Conservation (phyloP, 2,113 vertebrate species). For the Xiphophorus maculatus region DNA sequence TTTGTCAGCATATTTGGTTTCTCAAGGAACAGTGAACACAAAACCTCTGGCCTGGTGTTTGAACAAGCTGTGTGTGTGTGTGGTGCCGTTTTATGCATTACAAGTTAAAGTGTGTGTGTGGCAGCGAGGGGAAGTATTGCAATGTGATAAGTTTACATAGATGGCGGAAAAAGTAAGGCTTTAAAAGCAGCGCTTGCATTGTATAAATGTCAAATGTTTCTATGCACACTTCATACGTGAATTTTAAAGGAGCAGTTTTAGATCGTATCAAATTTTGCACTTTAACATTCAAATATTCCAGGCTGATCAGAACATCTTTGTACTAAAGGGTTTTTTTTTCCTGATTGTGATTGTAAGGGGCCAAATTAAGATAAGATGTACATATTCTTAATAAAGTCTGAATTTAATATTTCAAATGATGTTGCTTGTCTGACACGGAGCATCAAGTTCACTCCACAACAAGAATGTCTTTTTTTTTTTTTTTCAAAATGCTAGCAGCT, state of each 20-base stretch:
- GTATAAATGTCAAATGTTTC: slow-evolving; percentile 28
- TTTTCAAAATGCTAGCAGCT: too few species aligned
- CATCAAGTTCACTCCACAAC: too few species aligned
- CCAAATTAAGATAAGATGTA: slow-evolving; percentile 21
- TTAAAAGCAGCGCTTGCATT: slow-evolving; percentile 39
- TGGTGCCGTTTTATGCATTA: slow-evolving; percentile 10
- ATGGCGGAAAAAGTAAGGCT: slow-evolving; percentile 24
- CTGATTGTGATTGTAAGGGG: slow-evolving; percentile 45
- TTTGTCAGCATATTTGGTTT: not conserved
- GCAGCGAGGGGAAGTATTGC: not conserved
- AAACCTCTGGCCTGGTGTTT: not conserved
- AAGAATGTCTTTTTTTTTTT: not conserved
- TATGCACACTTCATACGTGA: slow-evolving; percentile 49
- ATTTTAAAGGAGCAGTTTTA: slow-evolving; percentile 41
- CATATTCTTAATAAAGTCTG: slow-evolving; percentile 47
- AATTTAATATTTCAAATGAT: slow-evolving; percentile 38
- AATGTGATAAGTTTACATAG: slow-evolving; percentile 15
- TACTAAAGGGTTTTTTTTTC: slow-evolving; percentile 50
- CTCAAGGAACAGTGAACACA: not conserved
- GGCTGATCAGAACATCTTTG: slow-evolving; percentile 39
- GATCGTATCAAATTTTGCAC: slow-evolving; percentile 57
- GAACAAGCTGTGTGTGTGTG: not conserved
- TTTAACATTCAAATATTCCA: slow-evolving; percentile 46
- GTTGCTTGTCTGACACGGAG: not conserved
- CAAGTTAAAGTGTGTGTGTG: slow-evolving; percentile 42